phyloP scores from a whole-genome alignment of 2,888 invertebrate species.

The Coenonympha glycerion region DNA sequence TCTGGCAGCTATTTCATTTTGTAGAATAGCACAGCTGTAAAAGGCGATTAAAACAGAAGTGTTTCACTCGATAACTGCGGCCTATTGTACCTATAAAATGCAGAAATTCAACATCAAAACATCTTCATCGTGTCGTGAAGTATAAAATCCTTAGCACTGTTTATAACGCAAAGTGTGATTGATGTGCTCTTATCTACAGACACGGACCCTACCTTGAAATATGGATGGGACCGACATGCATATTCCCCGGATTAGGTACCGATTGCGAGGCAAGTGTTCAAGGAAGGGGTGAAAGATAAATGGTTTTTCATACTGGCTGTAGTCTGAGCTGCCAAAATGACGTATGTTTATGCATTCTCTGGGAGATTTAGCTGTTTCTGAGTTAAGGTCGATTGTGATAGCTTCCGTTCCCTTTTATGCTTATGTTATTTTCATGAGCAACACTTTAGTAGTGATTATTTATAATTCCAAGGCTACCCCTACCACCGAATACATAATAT shows the following conservation, averaged over 20 bases:
- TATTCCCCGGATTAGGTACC: conserved; percentile 35
- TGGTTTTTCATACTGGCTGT: conserved; percentile 19
- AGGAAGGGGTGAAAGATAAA: conserved; percentile 23
- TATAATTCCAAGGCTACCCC: too few relatives aligned
- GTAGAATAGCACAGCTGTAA: too few relatives aligned
- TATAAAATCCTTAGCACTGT: conserved; percentile 34
- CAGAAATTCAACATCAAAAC: too few relatives aligned
- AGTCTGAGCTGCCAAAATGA: conserved; percentile 15
- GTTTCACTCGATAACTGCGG: too few relatives aligned
- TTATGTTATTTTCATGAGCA: too few relatives aligned
- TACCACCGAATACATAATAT: too few relatives aligned
- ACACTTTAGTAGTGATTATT: too few relatives aligned
- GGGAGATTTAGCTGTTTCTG: conserved; percentile 6
- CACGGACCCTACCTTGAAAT: conserved; percentile 50
- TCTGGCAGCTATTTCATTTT: too few relatives aligned
- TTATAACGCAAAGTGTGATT: conserved; percentile 65
- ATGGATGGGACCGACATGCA: conserved; percentile 52
- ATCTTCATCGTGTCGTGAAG: not conserved
- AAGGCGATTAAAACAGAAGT: too few relatives aligned
- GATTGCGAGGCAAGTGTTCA: conserved; percentile 16
- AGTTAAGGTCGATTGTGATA: conserved; percentile 5
- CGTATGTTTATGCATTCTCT: conserved; percentile 8
- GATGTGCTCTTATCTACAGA: conserved; percentile 65
- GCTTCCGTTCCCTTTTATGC: not conserved
- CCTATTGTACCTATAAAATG: too few relatives aligned